A percentile compares a stretch with the other conserved stretches of the same genome.
Conservation (phyloP, 1,140 invertebrate species). For the Proctacanthus coquilletti region DNA sequence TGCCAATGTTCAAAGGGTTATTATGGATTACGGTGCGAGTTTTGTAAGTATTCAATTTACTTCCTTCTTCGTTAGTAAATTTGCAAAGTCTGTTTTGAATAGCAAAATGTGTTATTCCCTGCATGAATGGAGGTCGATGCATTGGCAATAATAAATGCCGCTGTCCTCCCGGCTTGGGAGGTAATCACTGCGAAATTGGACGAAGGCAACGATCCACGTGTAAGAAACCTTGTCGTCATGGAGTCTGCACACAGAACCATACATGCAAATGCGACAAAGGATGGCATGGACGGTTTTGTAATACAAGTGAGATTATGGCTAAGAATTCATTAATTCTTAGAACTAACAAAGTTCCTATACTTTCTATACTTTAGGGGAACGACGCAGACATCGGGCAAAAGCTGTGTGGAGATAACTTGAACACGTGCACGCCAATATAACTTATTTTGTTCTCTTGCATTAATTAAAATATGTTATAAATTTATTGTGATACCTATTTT, state of each 20-base stretch:
- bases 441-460: too few species aligned
- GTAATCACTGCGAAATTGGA: constrained; percentile 75
- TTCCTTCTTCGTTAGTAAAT: neutral
- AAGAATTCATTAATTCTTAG: neutral
- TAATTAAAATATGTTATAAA: too few species aligned
- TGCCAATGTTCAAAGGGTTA: constrained; percentile 81
- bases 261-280: constrained; percentile 54
- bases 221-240: constrained; percentile 52
- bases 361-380: neutral
- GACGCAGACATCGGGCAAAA: neutral
- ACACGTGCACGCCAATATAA: too few species aligned
- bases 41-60: constrained; percentile 80
- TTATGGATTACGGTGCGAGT: constrained; percentile 77
- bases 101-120: constrained; percentile 82
- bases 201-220: constrained; percentile 50
- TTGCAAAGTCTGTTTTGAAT: constrained; percentile 11
- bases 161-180: constrained; percentile 58
- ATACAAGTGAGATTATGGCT: constrained; percentile 29
- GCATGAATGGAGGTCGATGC: constrained; percentile 70
- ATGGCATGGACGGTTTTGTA: constrained; percentile 55
- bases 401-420: too few species aligned
- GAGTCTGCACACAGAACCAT: constrained; percentile 49
- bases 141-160: constrained; percentile 70
- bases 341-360: neutral
- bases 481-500: too few species aligned